A percentile compares a stretch with the other conserved stretches of the same genome.
Evolutionary conservation across 64 coral and sea anemone species (phyloP).

Genomic region (Montipora foliosa): DNA sequence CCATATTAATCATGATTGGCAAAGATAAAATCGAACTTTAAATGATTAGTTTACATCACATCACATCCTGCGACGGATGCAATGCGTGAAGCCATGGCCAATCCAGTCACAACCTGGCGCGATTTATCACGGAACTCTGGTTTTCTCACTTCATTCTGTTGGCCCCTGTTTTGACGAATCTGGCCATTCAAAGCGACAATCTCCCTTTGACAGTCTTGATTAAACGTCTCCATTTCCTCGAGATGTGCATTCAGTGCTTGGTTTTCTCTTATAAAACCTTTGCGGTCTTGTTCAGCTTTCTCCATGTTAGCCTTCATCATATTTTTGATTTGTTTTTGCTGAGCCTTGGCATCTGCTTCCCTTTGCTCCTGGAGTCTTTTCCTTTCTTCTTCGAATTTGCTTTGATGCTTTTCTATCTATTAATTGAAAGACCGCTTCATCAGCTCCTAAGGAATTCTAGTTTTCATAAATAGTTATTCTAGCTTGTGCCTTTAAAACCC

Average conservation of each 20-base stretch:
- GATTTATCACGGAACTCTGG: background rate
- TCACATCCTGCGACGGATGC: too few species aligned
- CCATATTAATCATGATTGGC: too few species aligned
- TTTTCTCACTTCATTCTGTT: background rate
- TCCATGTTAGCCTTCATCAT: slow-evolving; percentile 72
- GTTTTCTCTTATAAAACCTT: slow-evolving; percentile 35
- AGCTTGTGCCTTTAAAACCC: background rate
- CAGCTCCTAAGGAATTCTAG: background rate
- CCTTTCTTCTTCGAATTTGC: slow-evolving; percentile 53
- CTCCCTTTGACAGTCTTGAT: background rate
- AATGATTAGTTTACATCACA: too few species aligned
- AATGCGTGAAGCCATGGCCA: too few species aligned
- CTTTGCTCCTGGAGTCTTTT: slow-evolving; percentile 54
- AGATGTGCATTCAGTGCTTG: slow-evolving; percentile 38
- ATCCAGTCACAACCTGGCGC: background rate
- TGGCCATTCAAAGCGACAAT: background rate
- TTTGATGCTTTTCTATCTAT: slow-evolving; percentile 46
- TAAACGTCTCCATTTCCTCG: slow-evolving; percentile 31
- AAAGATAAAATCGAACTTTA: too few species aligned
- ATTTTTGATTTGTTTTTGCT: slow-evolving; percentile 69
- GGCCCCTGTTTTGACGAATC: background rate
- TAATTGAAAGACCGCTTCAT: background rate
- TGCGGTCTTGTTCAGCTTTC: slow-evolving; percentile 21
- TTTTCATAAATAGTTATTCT: background rate
- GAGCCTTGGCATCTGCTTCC: slow-evolving; percentile 43